Evolutionary conservation across 2,888 invertebrate genomes (phyloP).

Genomic region (Ennomos quercinarius): DNA sequence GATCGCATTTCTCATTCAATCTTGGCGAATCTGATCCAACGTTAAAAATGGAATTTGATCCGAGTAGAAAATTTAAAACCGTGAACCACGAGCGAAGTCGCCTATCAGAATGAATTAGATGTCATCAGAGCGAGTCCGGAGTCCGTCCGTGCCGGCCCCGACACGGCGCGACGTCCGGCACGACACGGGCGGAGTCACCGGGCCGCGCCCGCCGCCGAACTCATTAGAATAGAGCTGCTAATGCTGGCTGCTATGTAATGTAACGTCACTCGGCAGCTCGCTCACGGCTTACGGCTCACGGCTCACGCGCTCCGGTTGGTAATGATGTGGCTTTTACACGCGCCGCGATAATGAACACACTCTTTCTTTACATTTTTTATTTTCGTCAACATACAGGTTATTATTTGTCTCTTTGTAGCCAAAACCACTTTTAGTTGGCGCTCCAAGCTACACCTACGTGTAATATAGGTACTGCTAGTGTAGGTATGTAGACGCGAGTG

Average conservation of each 20-base stretch:
- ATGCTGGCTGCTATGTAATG: not conserved
- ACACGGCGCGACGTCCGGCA: slow-evolving; percentile 12
- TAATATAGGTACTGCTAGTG: too few relatives aligned
- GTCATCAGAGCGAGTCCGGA: slow-evolving; percentile 18
- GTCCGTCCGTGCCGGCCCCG: slow-evolving; percentile 11
- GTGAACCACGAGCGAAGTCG: slow-evolving; percentile 32
- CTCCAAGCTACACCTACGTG: too few relatives aligned
- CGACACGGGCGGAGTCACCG: slow-evolving; percentile 25
- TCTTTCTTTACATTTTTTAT: not conserved
- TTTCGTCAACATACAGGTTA: too few relatives aligned
- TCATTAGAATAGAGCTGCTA: slow-evolving; percentile 38
- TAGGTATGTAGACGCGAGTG: slow-evolving; percentile 4
- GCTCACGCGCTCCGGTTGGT: not conserved
- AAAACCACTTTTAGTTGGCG: too few relatives aligned
- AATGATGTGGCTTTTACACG: slow-evolving; percentile 10
- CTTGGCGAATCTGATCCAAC: slow-evolving; percentile 17
- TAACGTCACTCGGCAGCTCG: slow-evolving; percentile 18
- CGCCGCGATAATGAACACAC: slow-evolving; percentile 9
- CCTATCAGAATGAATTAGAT: slow-evolving; percentile 44
- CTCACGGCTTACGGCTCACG: not conserved
- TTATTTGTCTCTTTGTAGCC: too few relatives aligned
- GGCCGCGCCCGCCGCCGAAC: slow-evolving; percentile 1
- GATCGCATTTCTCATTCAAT: slow-evolving; percentile 27
- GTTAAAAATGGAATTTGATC: slow-evolving; percentile 31
- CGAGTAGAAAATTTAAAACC: slow-evolving; percentile 28